Base-by-base conservation (phyloP, 2,113 vertebrate genomes). In the Triplophysa rosa region DNA sequence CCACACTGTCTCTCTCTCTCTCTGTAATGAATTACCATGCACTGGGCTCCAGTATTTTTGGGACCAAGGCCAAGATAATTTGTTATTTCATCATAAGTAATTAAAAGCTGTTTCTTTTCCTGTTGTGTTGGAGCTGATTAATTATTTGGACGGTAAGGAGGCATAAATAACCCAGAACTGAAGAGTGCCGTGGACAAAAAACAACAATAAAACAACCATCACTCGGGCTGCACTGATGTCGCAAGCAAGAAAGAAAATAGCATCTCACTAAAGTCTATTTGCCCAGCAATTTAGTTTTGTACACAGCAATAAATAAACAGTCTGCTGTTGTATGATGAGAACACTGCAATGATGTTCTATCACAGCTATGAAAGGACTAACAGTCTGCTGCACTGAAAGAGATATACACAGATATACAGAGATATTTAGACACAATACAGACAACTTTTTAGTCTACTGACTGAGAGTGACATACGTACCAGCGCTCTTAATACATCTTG, bases 61-160 rank as follows among this genome's bases (percentile, higher is more conserved):
- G 80, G 79, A 88, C 80, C 47, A 37, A 79, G 77, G 83, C 86
- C 86, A 87, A 83, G 45, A 80, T 85, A 82, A 87, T 91, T 86
- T 80, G 83, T 90, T 88, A 89, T 88, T 84, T 80, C 83, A 81
- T 86, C 84, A 84, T 77, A 85, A 85, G 84, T 89, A 87, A 89
- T 89, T 88, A 88, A 89, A 89, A 89, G 86, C 59, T 70, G 83
- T 82, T 85, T 76, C 78, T 85, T 84, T 64, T 77, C 83, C 80
- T 84, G 80, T 87, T 86, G 85, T 85, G 85, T 77, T 76, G 42
- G 26, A 79, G 75, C 77, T 84, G 84, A 89, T 88, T 86, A 87
- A 89, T 85, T 85, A 86, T 78, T 78, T 73, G 83, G 81, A 83
- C 80, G 63, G 69, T 77, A 83, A 85, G 78, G 81, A 73, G 79